phyloP scores from a whole-genome alignment of 2,113 vertebrate species.

The Diglossa brunneiventris region DNA sequence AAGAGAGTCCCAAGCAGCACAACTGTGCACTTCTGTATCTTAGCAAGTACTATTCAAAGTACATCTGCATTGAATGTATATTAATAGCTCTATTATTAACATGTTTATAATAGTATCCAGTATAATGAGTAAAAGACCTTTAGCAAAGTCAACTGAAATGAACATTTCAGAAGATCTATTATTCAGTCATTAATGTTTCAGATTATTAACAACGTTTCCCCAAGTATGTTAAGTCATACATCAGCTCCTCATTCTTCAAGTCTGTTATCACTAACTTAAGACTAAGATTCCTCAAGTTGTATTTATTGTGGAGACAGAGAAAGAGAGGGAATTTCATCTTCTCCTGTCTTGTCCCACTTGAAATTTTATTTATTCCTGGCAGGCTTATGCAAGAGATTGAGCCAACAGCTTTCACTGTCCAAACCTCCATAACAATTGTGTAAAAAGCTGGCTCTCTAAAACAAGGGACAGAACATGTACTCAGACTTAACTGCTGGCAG shows the following conservation, averaged over 20 bases:
- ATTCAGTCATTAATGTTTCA: background rate
- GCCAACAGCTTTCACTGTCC: background rate
- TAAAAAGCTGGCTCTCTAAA: background rate
- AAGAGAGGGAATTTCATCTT: background rate
- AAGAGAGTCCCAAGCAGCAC: background rate
- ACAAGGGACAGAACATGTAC: background rate
- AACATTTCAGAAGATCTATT: background rate
- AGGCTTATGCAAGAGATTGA: background rate
- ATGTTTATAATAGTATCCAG: background rate
- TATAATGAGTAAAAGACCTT: background rate
- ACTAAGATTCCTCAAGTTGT: background rate
- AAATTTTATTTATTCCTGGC: background rate
- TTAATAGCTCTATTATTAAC: background rate
- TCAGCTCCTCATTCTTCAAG: background rate
- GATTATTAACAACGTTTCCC: background rate
- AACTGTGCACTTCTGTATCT: background rate
- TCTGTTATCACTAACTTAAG: background rate
- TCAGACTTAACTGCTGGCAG: background rate
- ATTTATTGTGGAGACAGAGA: background rate
- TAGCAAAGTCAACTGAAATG: background rate
- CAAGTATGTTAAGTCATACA: background rate
- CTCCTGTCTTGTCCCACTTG: background rate
- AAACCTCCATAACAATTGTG: background rate
- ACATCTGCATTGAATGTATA: slow-evolving; percentile 8
- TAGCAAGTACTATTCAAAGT: background rate